These are phyloP conservation scores for Diachasmimorpha longicaudata DNA, from an alignment of 1,140 invertebrate species.

Conservation along the genomic window DNA sequence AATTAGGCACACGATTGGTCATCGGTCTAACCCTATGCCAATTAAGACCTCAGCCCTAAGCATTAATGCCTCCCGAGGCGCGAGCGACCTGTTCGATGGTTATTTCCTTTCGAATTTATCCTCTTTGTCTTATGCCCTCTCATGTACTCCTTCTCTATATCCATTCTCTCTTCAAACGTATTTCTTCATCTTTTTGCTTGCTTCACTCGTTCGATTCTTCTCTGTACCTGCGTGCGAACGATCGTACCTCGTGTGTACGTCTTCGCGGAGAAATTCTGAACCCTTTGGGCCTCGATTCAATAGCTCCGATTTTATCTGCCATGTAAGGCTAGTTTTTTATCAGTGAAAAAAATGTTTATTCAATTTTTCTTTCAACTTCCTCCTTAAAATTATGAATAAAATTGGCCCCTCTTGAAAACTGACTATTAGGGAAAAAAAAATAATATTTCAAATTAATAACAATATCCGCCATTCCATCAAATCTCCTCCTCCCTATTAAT, in stretches of 20 bases:
- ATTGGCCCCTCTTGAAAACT: too few species aligned
- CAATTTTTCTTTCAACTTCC: too few species aligned
- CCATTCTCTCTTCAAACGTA: too few species aligned
- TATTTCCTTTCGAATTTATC: background rate
- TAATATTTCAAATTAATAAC: too few species aligned
- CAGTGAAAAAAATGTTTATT: too few species aligned
- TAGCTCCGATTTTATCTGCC: background rate
- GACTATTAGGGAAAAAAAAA: too few species aligned
- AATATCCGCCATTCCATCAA: background rate
- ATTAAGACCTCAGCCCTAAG: slow-evolving; percentile 53
- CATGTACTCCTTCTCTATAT: background rate
- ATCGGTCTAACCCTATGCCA: slow-evolving; percentile 37
- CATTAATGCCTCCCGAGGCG: slow-evolving; percentile 18
- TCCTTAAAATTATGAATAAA: too few species aligned
- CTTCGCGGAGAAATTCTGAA: background rate
- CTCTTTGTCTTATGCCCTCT: background rate
- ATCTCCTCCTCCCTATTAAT: background rate
- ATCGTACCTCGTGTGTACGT: background rate
- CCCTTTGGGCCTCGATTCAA: background rate
- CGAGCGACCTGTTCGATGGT: slow-evolving; percentile 22
- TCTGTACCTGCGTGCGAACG: slow-evolving; percentile 20
- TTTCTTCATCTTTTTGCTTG: background rate
- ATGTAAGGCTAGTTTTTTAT: too few species aligned
- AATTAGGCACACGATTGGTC: slow-evolving; percentile 55
- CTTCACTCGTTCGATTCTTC: background rate